These are phyloP conservation scores for Actinernus sp. DNA, from an alignment of 92 coral and sea anemone genomes.

Conservation along the genomic window DNA sequence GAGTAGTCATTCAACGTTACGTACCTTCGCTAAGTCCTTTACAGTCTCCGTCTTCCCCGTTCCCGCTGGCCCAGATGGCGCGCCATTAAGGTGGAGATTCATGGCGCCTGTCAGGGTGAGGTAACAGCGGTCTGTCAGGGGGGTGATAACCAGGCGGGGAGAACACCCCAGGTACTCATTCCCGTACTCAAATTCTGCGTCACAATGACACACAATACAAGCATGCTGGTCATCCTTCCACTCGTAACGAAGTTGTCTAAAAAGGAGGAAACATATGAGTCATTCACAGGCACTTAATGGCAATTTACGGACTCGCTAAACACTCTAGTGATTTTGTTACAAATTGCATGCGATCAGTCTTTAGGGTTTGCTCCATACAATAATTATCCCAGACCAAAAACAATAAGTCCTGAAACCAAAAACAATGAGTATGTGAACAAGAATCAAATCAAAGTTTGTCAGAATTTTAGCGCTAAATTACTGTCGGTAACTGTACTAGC, in stretches of 20 bases:
- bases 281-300: too few relatives aligned
- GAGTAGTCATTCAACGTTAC: too few relatives aligned
- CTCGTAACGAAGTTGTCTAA: conserved; percentile 90
- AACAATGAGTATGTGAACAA: too few relatives aligned
- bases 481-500: too few relatives aligned
- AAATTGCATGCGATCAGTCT: too few relatives aligned
- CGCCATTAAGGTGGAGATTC: conserved; percentile 91
- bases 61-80: conserved; percentile 98
- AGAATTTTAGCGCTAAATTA: too few relatives aligned
- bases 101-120: conserved; percentile 96
- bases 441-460: too few relatives aligned
- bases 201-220: conserved; percentile 84
- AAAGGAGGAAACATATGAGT: background rate
- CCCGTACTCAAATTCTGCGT: conserved; percentile 92
- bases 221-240: conserved; percentile 86
- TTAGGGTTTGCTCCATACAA: too few relatives aligned
- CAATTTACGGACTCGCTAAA: too few relatives aligned
- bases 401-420: too few relatives aligned
- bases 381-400: too few relatives aligned
- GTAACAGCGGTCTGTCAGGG: conserved; percentile 95
- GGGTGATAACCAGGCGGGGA: conserved; percentile 93
- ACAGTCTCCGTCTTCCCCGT: conserved; percentile 99
- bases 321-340: too few relatives aligned
- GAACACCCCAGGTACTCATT: conserved; percentile 98
- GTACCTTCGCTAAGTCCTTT: conserved; percentile 95